Evolutionary conservation across 2,113 vertebrate genomes (phyloP).

Genomic region (Periophthalmus modestus): DNA sequence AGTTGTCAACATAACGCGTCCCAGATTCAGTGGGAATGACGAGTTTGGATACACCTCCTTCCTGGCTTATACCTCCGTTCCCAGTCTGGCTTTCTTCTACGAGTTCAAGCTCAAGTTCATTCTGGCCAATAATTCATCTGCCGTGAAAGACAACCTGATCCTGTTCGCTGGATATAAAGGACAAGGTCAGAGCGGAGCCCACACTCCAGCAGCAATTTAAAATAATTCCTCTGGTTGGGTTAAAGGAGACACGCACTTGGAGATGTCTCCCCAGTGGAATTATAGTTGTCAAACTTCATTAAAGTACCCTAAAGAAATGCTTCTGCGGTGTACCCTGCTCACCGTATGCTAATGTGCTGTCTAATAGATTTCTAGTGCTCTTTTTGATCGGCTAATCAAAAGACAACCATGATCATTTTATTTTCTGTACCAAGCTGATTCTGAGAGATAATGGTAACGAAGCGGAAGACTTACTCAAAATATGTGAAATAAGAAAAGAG

Average conservation of each 20-base stretch:
- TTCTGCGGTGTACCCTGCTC: conserved; percentile 28
- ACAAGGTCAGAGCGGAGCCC: conserved; percentile 76
- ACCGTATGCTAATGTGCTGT: conserved; percentile 47
- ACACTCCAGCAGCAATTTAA: conserved; percentile 18
- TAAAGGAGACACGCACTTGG: conserved; percentile 13
- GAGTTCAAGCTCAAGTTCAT: conserved; percentile 87
- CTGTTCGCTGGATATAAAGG: conserved; percentile 88
- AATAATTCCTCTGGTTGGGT: conserved; percentile 18
- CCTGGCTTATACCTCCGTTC: conserved; percentile 76
- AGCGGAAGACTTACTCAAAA: not conserved
- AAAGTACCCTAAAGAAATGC: conserved; percentile 34
- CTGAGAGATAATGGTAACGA: conserved; percentile 26
- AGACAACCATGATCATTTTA: conserved; percentile 38
- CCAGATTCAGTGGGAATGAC: conserved; percentile 82
- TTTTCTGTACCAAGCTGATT: conserved; percentile 37
- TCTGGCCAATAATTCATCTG: conserved; percentile 76
- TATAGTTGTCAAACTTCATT: conserved; percentile 51
- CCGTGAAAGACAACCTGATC: conserved; percentile 85
- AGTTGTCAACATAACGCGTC: conserved; percentile 82
- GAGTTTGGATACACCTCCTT: conserved; percentile 85
- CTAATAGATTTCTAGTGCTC: conserved; percentile 58
- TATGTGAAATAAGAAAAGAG: not conserved
- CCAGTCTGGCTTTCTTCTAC: conserved; percentile 77
- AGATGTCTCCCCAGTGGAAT: conserved; percentile 26
- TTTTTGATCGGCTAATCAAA: conserved; percentile 51